Percentiles rank a stretch among this genome's conserved stretches.
Evolutionary conservation across 2,113 vertebrate genomes (phyloP).

Genomic region (Pycnonotus jocosus): DNA sequence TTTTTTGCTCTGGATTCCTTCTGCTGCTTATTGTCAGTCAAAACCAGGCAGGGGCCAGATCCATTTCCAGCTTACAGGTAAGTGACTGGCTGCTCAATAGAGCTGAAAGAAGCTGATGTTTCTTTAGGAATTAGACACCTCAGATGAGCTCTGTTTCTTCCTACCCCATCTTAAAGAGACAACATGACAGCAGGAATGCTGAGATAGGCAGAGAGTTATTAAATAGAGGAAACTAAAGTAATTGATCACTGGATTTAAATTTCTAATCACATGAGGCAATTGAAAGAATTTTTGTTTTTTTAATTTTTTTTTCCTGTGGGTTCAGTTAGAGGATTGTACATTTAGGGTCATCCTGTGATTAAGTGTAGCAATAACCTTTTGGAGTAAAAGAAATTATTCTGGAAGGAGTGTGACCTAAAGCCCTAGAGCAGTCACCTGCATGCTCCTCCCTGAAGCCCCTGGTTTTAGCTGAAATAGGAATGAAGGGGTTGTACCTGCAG

Average conservation of each 20-base stretch:
- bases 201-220: neutral
- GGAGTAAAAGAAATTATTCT: neutral
- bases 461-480: neutral
- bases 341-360: neutral
- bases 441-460: neutral
- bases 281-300: neutral
- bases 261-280: neutral
- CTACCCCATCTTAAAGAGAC: neutral
- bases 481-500: neutral
- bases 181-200: neutral
- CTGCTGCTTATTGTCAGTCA: conserved; percentile 46
- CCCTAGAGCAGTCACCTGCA: neutral
- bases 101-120: neutral
- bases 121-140: neutral
- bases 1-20: conserved; percentile 26
- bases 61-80: conserved; percentile 59
- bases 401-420: neutral
- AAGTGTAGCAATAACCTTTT: neutral
- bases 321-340: neutral
- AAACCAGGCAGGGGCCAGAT: conserved; percentile 27
- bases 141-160: neutral
- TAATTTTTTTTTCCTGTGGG: neutral
- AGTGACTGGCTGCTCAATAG: neutral
- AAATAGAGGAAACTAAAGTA: neutral
- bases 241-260: neutral